A percentile compares a stretch with the other conserved stretches of the same genome.
phyloP scores from a whole-genome alignment of 2,888 invertebrate genomes.

The Spodoptera littoralis region DNA sequence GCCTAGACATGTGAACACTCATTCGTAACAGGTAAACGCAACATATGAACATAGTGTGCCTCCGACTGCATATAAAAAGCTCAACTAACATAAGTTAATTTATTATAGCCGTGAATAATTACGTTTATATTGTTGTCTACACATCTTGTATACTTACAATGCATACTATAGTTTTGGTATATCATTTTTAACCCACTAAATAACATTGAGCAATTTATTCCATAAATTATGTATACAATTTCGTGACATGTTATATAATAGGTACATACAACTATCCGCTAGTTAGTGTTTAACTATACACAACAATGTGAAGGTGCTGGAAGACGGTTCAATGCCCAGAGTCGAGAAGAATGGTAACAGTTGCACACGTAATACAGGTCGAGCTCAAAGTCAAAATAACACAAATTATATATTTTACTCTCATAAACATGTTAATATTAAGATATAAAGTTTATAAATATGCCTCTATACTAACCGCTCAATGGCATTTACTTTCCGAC shows the following conservation, averaged over 20 bases:
- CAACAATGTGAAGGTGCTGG: constrained; percentile 79
- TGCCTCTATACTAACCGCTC: constrained; percentile 52
- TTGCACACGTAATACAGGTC: constrained; percentile 58
- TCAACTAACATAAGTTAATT: constrained; percentile 63
- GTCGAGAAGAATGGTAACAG: constrained; percentile 79
- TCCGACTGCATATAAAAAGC: constrained; percentile 52
- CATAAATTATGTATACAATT: constrained; percentile 61
- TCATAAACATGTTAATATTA: constrained; percentile 57
- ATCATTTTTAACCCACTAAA: constrained; percentile 78
- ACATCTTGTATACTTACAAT: constrained; percentile 61
- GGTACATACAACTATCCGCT: constrained; percentile 54
- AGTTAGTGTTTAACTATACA: constrained; percentile 76
- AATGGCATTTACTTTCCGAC: constrained; percentile 33
- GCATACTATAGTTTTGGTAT: constrained; percentile 75
- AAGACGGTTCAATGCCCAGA: constrained; percentile 82
- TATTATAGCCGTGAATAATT: constrained; percentile 59
- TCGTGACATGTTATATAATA: constrained; percentile 59
- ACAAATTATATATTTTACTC: constrained; percentile 56
- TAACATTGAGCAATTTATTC: constrained; percentile 81
- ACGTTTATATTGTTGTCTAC: constrained; percentile 41
- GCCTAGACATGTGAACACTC: constrained; percentile 63
- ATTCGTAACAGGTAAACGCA: constrained; percentile 55
- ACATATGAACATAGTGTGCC: constrained; percentile 36
- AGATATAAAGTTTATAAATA: constrained; percentile 56
- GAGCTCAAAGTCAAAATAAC: constrained; percentile 52